These are phyloP conservation scores for Beroe ovata DNA, from an alignment of 37 sponge, comb jelly and placozoan genomes.

Conservation along the genomic window DNA sequence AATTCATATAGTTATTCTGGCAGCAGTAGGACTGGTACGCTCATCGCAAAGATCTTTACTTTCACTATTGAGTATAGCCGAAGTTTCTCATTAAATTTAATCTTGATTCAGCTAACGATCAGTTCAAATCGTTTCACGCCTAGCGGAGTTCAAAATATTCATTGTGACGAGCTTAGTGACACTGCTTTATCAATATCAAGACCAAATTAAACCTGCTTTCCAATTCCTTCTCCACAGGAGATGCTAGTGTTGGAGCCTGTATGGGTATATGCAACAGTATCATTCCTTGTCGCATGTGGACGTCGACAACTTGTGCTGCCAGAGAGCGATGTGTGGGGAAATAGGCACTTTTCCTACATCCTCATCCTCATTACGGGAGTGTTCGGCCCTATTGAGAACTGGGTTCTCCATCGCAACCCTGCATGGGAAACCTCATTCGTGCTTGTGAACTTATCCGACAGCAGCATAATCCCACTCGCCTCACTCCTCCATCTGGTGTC, in stretches of 20 bases:
- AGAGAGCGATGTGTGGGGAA: constrained; percentile 35
- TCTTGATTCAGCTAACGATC: no score
- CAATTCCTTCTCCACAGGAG: no score
- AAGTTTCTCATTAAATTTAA: no score
- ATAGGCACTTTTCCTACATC: not conserved
- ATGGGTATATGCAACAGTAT: constrained; percentile 19
- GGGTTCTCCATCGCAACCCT: constrained; percentile 41
- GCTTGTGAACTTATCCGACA: not conserved
- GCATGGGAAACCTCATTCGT: constrained; percentile 58
- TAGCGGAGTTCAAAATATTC: no score
- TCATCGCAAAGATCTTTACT: no score
- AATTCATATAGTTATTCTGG: no score
- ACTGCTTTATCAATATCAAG: no score
- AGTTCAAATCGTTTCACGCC: no score
- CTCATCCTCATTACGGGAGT: not conserved
- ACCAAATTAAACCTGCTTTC: no score
- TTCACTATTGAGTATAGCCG: no score
- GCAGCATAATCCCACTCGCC: constrained; percentile 25
- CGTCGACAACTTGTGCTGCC: not conserved
- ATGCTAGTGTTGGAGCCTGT: constrained; percentile 41
- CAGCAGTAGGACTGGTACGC: no score
- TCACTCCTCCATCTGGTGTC: constrained; percentile 16
- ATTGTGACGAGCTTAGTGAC: no score
- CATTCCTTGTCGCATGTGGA: constrained; percentile 16
- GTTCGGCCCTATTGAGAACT: constrained; percentile 53